Conservation (phyloP, 2,888 invertebrate species). For the Lobophora halterata region DNA sequence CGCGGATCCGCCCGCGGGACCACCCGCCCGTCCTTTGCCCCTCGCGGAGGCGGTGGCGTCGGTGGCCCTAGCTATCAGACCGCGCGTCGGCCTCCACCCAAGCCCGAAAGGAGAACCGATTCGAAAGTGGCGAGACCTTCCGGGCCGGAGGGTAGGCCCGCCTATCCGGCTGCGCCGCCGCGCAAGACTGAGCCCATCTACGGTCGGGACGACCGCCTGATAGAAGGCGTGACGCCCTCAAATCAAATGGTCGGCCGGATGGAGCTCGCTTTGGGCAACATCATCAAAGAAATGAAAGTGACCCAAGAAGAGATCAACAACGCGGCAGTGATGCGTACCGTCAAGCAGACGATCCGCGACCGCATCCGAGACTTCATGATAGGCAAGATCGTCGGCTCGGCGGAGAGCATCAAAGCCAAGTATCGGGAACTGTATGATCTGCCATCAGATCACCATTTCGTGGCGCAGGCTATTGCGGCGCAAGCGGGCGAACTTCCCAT, state of each 20-base stretch:
- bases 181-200: too few relatives aligned
- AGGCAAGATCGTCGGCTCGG: conserved; percentile 45
- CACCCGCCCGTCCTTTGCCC: too few relatives aligned
- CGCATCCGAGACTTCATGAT: conserved; percentile 55
- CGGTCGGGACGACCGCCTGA: too few relatives aligned
- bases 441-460: conserved; percentile 48
- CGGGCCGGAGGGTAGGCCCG: background rate
- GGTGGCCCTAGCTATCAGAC: too few relatives aligned
- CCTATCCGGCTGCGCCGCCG: too few relatives aligned
- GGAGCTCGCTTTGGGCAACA: conserved; percentile 57
- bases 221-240: conserved; percentile 41
- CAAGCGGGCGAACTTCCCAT: background rate
- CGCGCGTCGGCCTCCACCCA: too few relatives aligned
- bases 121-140: too few relatives aligned
- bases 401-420: conserved; percentile 36
- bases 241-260: conserved; percentile 55
- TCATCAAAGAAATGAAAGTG: conserved; percentile 48
- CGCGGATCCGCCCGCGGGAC: too few relatives aligned
- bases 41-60: too few relatives aligned
- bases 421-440: conserved; percentile 51
- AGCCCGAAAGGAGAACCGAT: background rate
- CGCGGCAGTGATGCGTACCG: conserved; percentile 31
- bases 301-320: conserved; percentile 3
- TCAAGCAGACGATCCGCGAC: conserved; percentile 57
- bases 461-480: conserved; percentile 37